phyloP scores from a whole-genome alignment of 2,797 vertebrate genomes.

The Hydrolagus colliei region DNA sequence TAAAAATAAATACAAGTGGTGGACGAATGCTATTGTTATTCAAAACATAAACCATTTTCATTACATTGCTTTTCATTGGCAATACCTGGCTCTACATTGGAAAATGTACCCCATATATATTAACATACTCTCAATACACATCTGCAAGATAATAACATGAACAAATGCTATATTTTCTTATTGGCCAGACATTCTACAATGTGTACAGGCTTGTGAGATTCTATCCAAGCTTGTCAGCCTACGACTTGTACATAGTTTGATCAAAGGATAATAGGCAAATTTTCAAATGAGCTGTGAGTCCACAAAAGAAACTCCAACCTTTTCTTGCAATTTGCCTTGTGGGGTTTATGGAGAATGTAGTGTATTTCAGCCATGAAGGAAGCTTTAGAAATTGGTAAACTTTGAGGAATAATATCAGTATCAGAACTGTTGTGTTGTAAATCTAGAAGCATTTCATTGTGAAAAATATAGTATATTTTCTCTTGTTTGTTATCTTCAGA shows the following conservation, averaged over 20 bases:
- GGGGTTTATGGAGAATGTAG: not conserved
- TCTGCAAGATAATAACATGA: not conserved
- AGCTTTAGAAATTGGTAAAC: not conserved
- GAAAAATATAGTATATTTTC: not conserved
- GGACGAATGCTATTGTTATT: not conserved
- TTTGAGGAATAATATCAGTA: not conserved
- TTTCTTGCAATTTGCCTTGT: not conserved
- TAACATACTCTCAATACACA: slow-evolving; percentile 11
- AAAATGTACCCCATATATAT: not conserved
- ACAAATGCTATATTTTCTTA: not conserved
- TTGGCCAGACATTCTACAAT: slow-evolving; percentile 5
- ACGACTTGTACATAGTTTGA: not conserved
- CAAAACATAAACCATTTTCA: not conserved
- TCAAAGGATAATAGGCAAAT: slow-evolving; percentile 19
- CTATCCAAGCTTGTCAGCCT: slow-evolving; percentile 1
- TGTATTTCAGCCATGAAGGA: not conserved
- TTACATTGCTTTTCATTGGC: too few relatives aligned
- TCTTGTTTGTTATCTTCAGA: not conserved
- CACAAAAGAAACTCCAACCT: slow-evolving; percentile 3
- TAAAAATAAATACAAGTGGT: not conserved
- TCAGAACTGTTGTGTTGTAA: not conserved
- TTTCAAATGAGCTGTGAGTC: slow-evolving; percentile 17
- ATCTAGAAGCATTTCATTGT: not conserved
- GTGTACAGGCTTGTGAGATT: not conserved
- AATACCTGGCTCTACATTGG: not conserved